These are phyloP conservation scores for Microctenopoma steveboyesi DNA, from an alignment of 2,797 vertebrate species.

Conservation along the genomic window DNA sequence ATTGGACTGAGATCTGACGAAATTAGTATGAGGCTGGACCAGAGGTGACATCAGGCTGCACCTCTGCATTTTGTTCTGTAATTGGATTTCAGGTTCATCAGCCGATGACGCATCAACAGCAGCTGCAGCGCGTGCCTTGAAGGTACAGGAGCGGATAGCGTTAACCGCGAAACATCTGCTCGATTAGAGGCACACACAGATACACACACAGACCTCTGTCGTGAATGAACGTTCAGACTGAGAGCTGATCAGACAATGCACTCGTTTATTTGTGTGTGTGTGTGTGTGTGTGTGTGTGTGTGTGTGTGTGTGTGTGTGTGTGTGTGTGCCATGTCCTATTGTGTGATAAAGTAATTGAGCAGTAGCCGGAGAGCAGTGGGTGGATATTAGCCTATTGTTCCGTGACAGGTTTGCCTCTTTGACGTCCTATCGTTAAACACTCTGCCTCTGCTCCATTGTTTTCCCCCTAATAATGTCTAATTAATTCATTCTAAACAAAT, in stretches of 20 bases:
- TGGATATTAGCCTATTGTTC: conserved; percentile 75
- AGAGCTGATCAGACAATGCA: conserved; percentile 49
- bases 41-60: conserved; percentile 1
- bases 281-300: not conserved
- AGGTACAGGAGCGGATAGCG: conserved; percentile 32
- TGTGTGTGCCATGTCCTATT: conserved; percentile 15
- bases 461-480: conserved; percentile 72
- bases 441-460: conserved; percentile 66
- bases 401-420: conserved; percentile 70
- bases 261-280: conserved; percentile 6
- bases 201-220: conserved; percentile 22
- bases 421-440: conserved; percentile 68
- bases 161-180: conserved; percentile 58
- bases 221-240: conserved; percentile 27
- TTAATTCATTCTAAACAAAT: conserved; percentile 75
- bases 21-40: conserved; percentile 7
- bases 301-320: conserved; percentile 1
- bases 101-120: conserved; percentile 24
- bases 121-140: conserved; percentile 37
- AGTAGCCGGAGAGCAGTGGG: conserved; percentile 63
- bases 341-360: conserved; percentile 69
- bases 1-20: conserved; percentile 41
- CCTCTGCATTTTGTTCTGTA: conserved; percentile 45
- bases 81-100: conserved; percentile 44
- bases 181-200: conserved; percentile 33